Evolutionary conservation across 2,113 vertebrate species (phyloP), one percentile per base, ranked within the genome.

Genomic region (Zosterops japonicus): DNA sequence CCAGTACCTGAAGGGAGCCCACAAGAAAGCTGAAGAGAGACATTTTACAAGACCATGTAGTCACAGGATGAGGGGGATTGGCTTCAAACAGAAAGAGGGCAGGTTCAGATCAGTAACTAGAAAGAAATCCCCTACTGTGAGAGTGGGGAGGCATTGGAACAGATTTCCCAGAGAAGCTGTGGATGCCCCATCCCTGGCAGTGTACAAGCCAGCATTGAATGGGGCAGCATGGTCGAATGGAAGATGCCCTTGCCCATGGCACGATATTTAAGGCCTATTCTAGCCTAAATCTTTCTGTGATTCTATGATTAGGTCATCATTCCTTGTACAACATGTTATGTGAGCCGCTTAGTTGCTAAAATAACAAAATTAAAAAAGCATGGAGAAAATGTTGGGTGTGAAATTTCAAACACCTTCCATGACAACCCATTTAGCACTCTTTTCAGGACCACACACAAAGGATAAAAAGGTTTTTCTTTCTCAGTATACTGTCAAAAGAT

Each of bases 401-500:
- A 19, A 90, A 89, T 94, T 95, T 65, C 42, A 76, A 87, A 82
- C 6, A 70, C 3, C 8, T 67, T 50, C 47, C 42, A 21, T 67
- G 65, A 83, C 39, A 89, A 84, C 8, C 4, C 33, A 79, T 75
- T 81, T 56, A 92, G 11, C 5, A 25, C 5, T 85, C 22, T 77
- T 91, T 75, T 59, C n/a, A 81, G 36, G 14, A 47, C 25, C 60
- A 81, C 70, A 65, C 29, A 27, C 41, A 89, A 83, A 92, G 67
- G 28, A 92, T 80, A 55, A 94, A 95, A 84, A 69, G 6, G 9
- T 60, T 87, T 36, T 91, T 71, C 79, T 89, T 89, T 87, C 67
- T 61, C 46, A 74, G 12, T 74, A 19, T 69, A 31, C 44, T 94
- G 49, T 95, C 94, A 95, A 88, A 79, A 93, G 27, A 64, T 63